Conservation (phyloP, 2,888 invertebrate genomes). For the Harpalus rufipes region DNA sequence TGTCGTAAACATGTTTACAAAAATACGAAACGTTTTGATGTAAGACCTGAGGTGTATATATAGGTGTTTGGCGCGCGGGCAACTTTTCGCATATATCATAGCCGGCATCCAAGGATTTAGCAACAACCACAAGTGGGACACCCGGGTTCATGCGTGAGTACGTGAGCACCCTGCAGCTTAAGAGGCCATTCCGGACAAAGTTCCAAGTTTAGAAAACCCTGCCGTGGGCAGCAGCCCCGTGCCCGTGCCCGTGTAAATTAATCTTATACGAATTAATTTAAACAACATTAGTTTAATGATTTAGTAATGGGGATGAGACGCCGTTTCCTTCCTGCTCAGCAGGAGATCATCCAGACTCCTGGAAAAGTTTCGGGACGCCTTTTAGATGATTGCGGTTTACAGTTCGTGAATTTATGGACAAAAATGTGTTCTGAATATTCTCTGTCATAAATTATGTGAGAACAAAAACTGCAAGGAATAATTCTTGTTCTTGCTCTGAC, state of each 20-base stretch:
- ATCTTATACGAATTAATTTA: constrained; percentile 66
- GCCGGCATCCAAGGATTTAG: constrained; percentile 13
- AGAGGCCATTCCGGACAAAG: constrained; percentile 47
- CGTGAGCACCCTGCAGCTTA: constrained; percentile 10
- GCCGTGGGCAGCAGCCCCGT: constrained; percentile 52
- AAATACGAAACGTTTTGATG: constrained; percentile 23
- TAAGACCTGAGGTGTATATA: neutral
- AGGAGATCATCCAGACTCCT: constrained; percentile 23
- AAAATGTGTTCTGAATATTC: constrained; percentile 49
- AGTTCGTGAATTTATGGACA: constrained; percentile 54
- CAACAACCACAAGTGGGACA: constrained; percentile 16
- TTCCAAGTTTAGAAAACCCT: constrained; percentile 57
- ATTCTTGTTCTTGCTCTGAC: constrained; percentile 42
- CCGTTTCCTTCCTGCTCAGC: neutral
- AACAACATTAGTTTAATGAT: constrained; percentile 66
- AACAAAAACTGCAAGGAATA: constrained; percentile 45
- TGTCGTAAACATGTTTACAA: constrained; percentile 61
- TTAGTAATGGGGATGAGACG: constrained; percentile 57
- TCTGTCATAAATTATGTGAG: constrained; percentile 42
- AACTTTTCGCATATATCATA: constrained; percentile 62
- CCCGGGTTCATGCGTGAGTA: constrained; percentile 32
- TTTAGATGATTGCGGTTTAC: constrained; percentile 48
- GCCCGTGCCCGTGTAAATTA: constrained; percentile 61
- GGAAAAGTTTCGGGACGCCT: constrained; percentile 24
- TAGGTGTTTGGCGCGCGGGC: neutral